Evolutionary conservation across 2,888 invertebrate species (phyloP), one percentile per base, ranked within the genome.

Genomic region (Tenodera sinensis): DNA sequence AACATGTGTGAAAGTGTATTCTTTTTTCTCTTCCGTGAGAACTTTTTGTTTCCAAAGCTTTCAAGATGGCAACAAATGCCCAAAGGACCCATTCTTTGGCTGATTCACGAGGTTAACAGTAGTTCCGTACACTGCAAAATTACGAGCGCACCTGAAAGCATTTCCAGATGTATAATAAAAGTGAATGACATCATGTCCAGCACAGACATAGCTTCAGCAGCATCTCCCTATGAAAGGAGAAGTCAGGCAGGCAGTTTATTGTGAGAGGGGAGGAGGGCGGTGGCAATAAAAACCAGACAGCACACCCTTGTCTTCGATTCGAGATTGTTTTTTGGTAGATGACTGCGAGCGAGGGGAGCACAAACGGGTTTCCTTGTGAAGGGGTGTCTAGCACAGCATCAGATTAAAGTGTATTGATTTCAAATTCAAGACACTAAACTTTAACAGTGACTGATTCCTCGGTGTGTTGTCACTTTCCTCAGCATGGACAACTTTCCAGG

Each of bases 211-310:
- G 54, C 25, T 20, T 20, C 20, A 71, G 25, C 20, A 71, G 54
- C 54, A 71, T 71, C 54, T 71, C 54, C 54, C 54, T 71, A 71
- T 71, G 54, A 71, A 71, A 71, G 20, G 54, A 71, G 54, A 71
- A 71, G 54, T 71, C 54, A 71, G 54, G 54, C 54, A 71, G 30
- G 34, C 20, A 87, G 87, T 87, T 87, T 87, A 87, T 87, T 87
- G 87, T 85, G 85, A 85, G 85, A 34, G 30, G 83, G 87, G 34
- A 87, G 34, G 82, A 87, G 87, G 87, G 82, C 71, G 82, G 42
- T 25, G n/a, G 87, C 87, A 87, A 87, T 87, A 87, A 87, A 87
- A 87, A 83, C 87, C 87, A 87, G 87, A 87, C 81, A 82, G 47
- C 42, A 28, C 71, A 86, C 47, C 85, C 85, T 47, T 47, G 47